Conservation (phyloP, 2,797 vertebrate species). For the Sebastes alutus region DNA sequence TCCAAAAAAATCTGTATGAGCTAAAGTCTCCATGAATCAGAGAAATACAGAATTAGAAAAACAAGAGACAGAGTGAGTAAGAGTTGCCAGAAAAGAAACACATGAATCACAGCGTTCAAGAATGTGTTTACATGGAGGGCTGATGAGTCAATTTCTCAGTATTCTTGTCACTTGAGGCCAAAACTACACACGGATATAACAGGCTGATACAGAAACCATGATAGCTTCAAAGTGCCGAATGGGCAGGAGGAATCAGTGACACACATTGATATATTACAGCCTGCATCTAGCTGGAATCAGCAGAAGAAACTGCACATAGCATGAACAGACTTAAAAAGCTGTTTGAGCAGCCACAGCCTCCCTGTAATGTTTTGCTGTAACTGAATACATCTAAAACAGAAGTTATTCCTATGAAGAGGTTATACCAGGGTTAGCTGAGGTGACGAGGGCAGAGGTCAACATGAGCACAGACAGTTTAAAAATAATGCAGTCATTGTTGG, state of each 20-base stretch:
- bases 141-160: slow-evolving; percentile 26
- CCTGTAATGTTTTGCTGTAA: background rate
- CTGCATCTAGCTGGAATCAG: slow-evolving; percentile 22
- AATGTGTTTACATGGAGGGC: slow-evolving; percentile 6
- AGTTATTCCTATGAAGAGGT: background rate
- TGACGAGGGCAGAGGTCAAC: background rate
- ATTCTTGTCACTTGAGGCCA: slow-evolving; percentile 30
- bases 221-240: slow-evolving; percentile 18
- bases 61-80: background rate
- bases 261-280: slow-evolving; percentile 14
- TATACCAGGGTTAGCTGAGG: background rate
- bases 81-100: background rate
- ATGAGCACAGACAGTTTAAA: background rate
- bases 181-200: slow-evolving; percentile 34
- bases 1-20: background rate
- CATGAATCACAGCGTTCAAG: slow-evolving; percentile 31
- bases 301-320: background rate
- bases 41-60: slow-evolving; percentile 1
- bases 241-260: slow-evolving; percentile 6
- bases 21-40: slow-evolving; percentile 9
- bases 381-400: background rate
- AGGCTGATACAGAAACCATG: slow-evolving; percentile 12
- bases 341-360: background rate
- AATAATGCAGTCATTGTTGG: background rate
- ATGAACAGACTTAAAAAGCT: background rate